Conservation (phyloP, 1,140 invertebrate species). For the Dreissena polymorpha region DNA sequence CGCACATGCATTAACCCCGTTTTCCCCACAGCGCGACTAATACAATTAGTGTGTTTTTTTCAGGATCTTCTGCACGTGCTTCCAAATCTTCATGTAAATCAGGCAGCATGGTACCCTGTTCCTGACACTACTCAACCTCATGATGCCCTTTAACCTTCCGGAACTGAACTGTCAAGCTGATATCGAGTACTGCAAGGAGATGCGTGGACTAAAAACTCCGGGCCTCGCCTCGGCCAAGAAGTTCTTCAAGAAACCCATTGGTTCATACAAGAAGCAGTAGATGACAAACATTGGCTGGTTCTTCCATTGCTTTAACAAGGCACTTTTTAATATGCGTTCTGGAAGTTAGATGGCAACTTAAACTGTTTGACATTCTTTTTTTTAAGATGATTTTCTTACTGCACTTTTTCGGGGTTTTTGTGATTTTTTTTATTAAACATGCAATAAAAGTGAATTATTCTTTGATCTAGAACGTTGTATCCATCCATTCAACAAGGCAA, state of each 20-base stretch:
- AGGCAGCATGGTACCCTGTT: conserved; percentile 30
- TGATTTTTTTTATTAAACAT: no score
- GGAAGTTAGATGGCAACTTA: neutral
- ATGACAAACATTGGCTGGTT: conserved; percentile 43
- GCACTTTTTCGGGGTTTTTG: no score
- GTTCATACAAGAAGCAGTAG: conserved; percentile 25
- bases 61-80: conserved; percentile 39
- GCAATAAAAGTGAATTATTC: no score
- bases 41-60: conserved; percentile 5
- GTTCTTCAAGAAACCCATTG: conserved; percentile 22
- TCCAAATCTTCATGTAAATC: conserved; percentile 38
- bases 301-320: conserved; percentile 43
- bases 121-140: conserved; percentile 40
- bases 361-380: no score
- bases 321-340: neutral
- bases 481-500: no score
- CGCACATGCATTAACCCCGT: neutral
- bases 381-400: no score
- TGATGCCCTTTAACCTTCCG: conserved; percentile 42
- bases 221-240: conserved; percentile 33
- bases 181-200: conserved; percentile 37
- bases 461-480: no score
- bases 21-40: neutral
- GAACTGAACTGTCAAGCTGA: conserved; percentile 19
- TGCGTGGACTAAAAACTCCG: conserved; percentile 29